A percentile compares a stretch with the other conserved stretches of the same genome.
phyloP scores from a whole-genome alignment of 2,888 invertebrate species.

The Molorchus minor region DNA sequence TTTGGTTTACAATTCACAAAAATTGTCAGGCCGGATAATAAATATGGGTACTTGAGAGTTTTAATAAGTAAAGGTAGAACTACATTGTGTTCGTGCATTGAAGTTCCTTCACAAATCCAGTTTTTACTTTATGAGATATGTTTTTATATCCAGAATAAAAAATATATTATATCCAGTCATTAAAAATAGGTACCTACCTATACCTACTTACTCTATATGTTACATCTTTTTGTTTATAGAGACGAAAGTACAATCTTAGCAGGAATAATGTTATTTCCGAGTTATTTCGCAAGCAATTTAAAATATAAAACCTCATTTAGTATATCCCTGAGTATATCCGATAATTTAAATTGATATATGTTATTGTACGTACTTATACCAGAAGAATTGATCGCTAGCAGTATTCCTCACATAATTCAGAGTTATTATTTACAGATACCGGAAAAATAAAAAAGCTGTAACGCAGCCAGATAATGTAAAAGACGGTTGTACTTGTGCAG shows the following conservation, averaged over 20 bases:
- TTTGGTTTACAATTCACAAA: too few relatives aligned
- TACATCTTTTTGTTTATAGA: not conserved
- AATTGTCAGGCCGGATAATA: too few relatives aligned
- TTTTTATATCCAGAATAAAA: too few relatives aligned
- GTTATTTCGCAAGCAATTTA: conserved; percentile 1
- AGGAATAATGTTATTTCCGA: not conserved
- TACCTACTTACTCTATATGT: not conserved
- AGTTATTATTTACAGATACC: conserved; percentile 23
- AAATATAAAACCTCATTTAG: conserved; percentile 8
- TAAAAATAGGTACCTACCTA: not conserved
- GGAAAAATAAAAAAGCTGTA: conserved; percentile 9
- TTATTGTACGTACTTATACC: not conserved
- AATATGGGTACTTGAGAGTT: too few relatives aligned
- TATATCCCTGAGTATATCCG: too few relatives aligned
- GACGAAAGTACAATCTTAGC: not conserved
- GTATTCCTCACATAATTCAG: conserved; percentile 22
- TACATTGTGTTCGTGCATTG: too few relatives aligned
- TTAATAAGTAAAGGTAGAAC: too few relatives aligned
- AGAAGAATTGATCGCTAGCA: conserved; percentile 11
- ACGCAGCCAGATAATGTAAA: conserved; percentile 24
- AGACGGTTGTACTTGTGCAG: conserved; percentile 39
- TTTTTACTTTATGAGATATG: too few relatives aligned
- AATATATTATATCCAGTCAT: too few relatives aligned
- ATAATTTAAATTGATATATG: conserved; percentile 11
- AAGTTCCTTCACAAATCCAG: too few relatives aligned